Percentiles rank a stretch among this genome's conserved stretches.
phyloP scores from a whole-genome alignment of 2,888 invertebrate genomes.

The Hedya salicella region DNA sequence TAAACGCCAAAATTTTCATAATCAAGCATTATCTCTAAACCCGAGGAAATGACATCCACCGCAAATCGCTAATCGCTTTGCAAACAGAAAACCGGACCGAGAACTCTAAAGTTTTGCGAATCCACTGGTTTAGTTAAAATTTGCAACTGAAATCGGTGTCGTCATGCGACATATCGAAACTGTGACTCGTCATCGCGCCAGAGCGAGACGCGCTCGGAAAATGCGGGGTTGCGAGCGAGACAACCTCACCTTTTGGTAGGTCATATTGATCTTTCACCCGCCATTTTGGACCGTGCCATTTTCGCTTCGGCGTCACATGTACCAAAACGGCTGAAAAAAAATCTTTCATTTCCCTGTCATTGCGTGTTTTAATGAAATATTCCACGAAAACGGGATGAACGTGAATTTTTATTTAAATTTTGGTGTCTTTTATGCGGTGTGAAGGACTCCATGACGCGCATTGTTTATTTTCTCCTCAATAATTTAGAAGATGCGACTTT shows the following conservation, averaged over 20 bases:
- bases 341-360: conserved; percentile 78
- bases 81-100: conserved; percentile 64
- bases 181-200: conserved; percentile 66
- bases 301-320: conserved; percentile 80
- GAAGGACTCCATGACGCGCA: conserved; percentile 58
- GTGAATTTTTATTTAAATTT: conserved; percentile 72
- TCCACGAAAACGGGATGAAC: conserved; percentile 65
- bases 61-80: conserved; percentile 71
- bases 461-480: conserved; percentile 47
- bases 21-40: conserved; percentile 71
- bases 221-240: conserved; percentile 59
- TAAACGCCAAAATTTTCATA: conserved; percentile 67
- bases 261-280: conserved; percentile 85
- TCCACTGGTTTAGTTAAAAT: conserved; percentile 63
- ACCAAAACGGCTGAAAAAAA: conserved; percentile 63
- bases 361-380: conserved; percentile 80
- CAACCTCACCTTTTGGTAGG: conserved; percentile 75
- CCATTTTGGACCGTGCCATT: conserved; percentile 82
- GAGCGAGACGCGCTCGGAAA: conserved; percentile 60
- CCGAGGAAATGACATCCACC: conserved; percentile 68
- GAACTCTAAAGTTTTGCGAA: conserved; percentile 63
- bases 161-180: conserved; percentile 78
- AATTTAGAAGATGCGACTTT: conserved; percentile 34
- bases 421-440: conserved; percentile 71
- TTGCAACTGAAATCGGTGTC: conserved; percentile 68